phyloP scores from a whole-genome alignment of 2,888 invertebrate genomes.

The Amphipyra berbera region DNA sequence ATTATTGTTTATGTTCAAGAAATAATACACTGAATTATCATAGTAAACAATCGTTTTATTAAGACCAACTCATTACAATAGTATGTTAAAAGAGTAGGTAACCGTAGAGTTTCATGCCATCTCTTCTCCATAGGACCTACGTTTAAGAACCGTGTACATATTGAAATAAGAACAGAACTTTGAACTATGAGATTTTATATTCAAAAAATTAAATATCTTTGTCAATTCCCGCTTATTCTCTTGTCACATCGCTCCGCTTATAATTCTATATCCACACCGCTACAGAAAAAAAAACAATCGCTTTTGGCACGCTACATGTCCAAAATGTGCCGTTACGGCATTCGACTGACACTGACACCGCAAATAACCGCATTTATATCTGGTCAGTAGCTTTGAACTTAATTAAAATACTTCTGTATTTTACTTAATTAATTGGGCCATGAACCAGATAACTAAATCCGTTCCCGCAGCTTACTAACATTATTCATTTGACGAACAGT shows the following conservation, averaged over 20 bases:
- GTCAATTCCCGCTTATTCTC: no score
- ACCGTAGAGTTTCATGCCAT: no score
- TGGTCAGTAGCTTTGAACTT: slow-evolving; percentile 47
- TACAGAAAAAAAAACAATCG: slow-evolving; percentile 21
- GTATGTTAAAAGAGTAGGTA: no score
- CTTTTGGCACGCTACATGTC: slow-evolving; percentile 44
- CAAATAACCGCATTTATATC: slow-evolving; percentile 49
- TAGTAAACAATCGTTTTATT: no score
- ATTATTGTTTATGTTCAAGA: no score
- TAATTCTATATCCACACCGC: slow-evolving; percentile 12
- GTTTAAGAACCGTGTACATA: no score
- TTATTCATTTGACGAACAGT: slow-evolving; percentile 46
- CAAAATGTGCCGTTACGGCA: slow-evolving; percentile 47
- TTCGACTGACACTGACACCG: slow-evolving; percentile 44
- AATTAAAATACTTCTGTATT: slow-evolving; percentile 56
- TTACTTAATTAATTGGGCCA: slow-evolving; percentile 49
- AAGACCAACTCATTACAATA: no score
- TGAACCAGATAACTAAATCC: slow-evolving; percentile 35
- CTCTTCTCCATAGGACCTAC: no score
- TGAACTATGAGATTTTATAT: no score
- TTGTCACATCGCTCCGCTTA: background rate
- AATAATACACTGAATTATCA: no score
- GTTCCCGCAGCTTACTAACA: slow-evolving; percentile 21
- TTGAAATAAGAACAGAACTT: no score
- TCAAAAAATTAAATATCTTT: no score